Evolutionary conservation across 2,113 vertebrate species (phyloP).

Genomic region (Tragelaphus buxtoni): DNA sequence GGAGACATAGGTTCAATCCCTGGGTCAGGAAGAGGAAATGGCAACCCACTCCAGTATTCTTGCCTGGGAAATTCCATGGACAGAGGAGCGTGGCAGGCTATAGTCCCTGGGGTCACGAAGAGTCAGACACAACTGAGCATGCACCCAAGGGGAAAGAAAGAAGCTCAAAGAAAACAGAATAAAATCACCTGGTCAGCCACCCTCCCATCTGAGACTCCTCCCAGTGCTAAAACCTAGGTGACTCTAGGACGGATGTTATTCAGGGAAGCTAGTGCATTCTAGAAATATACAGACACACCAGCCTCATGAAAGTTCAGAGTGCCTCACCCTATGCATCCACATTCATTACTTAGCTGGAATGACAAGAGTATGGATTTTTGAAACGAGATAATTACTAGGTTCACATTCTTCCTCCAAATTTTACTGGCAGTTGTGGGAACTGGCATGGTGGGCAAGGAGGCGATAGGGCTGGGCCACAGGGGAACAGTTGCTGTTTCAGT

Average conservation of each 20-base stretch:
- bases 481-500: no score
- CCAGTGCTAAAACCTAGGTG: neutral
- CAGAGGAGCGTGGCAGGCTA: neutral
- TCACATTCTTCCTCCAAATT: neutral
- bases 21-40: neutral
- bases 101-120: neutral
- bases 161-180: neutral
- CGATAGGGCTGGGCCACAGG: fast-evolving
- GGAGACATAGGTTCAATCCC: neutral
- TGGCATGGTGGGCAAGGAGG: neutral
- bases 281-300: neutral
- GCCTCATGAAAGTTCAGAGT: neutral
- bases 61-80: neutral
- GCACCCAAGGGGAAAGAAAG: neutral
- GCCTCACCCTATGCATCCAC: neutral
- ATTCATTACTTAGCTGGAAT: neutral
- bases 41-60: neutral
- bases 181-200: neutral
- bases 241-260: neutral
- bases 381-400: neutral
- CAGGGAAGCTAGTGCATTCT: neutral
- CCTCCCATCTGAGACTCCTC: neutral
- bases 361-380: neutral
- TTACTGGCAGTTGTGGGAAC: neutral
- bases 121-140: neutral